phyloP scores from a whole-genome alignment of 2,113 vertebrate genomes.

The Eubucco bourcierii region DNA sequence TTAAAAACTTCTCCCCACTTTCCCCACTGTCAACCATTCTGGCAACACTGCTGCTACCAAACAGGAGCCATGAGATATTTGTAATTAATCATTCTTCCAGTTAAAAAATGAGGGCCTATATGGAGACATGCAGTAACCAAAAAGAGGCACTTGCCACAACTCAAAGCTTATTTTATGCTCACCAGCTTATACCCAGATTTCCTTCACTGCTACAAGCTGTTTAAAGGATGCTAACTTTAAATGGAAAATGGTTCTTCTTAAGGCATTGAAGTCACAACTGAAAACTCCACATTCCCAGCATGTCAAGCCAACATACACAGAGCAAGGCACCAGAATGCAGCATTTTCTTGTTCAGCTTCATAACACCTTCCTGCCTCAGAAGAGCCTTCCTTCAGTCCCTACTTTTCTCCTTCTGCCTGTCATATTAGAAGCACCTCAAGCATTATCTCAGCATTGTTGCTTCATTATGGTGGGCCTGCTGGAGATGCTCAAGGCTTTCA shows the following conservation, averaged over 20 bases:
- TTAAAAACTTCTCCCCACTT: not conserved
- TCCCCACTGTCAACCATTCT: not conserved
- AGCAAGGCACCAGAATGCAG: not conserved
- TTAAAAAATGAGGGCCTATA: not conserved
- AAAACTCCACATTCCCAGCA: not conserved
- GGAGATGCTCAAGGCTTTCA: not conserved
- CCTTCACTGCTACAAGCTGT: slow-evolving; percentile 4
- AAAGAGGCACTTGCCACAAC: not conserved
- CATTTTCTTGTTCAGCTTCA: not conserved
- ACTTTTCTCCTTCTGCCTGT: not conserved
- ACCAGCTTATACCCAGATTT: slow-evolving; percentile 13
- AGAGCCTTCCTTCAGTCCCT: not conserved
- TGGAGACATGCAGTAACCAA: not conserved
- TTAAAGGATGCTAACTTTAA: slow-evolving; percentile 31
- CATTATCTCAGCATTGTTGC: not conserved
- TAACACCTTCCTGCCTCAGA: not conserved
- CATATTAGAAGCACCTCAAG: not conserved
- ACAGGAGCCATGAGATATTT: not conserved
- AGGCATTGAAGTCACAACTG: not conserved
- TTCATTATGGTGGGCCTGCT: not conserved
- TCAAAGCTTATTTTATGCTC: slow-evolving; percentile 27
- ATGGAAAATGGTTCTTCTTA: not conserved
- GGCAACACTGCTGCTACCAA: not conserved
- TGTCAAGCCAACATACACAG: not conserved
- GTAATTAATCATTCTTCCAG: not conserved